Evolutionary conservation across 2,888 invertebrate species (phyloP), one percentile per base, ranked within the genome.

Genomic region (Didymodactylos carnosus): DNA sequence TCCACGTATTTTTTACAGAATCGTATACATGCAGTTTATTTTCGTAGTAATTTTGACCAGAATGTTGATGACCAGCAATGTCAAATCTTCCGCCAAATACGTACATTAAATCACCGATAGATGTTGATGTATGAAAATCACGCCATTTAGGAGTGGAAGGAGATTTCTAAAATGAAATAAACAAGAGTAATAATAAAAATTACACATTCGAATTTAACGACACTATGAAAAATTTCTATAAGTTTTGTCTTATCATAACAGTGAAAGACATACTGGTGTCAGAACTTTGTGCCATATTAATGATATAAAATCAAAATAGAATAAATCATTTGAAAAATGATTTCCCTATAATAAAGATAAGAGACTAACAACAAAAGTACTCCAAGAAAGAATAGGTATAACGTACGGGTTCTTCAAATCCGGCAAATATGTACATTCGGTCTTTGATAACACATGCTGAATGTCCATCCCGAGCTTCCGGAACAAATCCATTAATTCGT

Each of bases 51-150:
- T 92, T 91, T 77, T 88, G 87, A 73, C 81, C 84, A 40, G 87
- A 87, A 77, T 88, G 87, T 79, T 86, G 86, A 10, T 88, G 87
- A 35, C 87, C 87, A 76, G 88, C 87, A 71, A 86, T 84, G 79
- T 91, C 91, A 75, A 91, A 90, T 72, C 93, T 86, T 0, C 94
- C 94, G 13, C 94, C 94, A 85, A 91, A 94, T 71, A 94, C 86
- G 80, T 90, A 92, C 90, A 94, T 93, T 77, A 87, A 86, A 78
- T 88, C 86, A 43, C 76, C 74, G 76, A 91, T 86, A 35, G 89
- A 88, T 3, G 90, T 89, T 0, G 92, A 89, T 4, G 93, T 89
- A 82, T 93, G 93, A 80, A 94, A 93, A 83, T 94, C 93, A 76
- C 92, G 86, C 81, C 89, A 88, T 25, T 87, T 86, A 23, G 90